Evolutionary conservation across 30 jellyfish, hydroid and myxozoan genomes (phyloP), one percentile per base, ranked within the genome.

Genomic region (Clytia hemisphaerica): DNA sequence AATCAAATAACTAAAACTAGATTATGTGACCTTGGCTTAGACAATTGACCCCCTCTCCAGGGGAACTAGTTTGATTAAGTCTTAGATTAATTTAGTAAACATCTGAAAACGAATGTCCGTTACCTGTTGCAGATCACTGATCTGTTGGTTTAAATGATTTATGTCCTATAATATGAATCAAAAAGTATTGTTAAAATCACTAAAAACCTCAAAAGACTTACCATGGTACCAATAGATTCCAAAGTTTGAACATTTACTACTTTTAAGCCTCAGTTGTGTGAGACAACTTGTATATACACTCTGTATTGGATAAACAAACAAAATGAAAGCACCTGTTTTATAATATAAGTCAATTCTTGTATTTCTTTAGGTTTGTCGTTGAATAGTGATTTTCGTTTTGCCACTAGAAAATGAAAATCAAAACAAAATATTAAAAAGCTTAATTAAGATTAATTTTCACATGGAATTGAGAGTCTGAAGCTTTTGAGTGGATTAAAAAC

Each of bases 281-380:
- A 32, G 26, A 48, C 61, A 48, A 48, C 61, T 19, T 29, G 32
- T 48, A 48, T 48, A 19, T 48, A 19, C 61, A 19, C 21, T 48
- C 3, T 48, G 6, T 48, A 19, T 48, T 48, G 32, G 26, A 32
- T 32, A 48, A 48, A 48, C 21, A 60, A 6, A 60, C 10, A 60
- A 60, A 60, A 10, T 21, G n/a, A 6, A 21, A 62, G 16, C 42
- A 91, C 99, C 95, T 91, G 95, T 64, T 91, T 91, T 70, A 91
- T 91, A 37, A 91, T 91, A 62, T 91, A 91, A 4, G 99, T 91
- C 1, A 91, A 76, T 59, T 91, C 99, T 62, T 91, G 99, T 19
- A 91, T 91, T 73, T 91, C 99, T 21, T 82, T 57, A 1, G 99
- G 93, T 44, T 91, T 91, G 69, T 91, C 99, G 78, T 91, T 93